Evolutionary conservation across 2,888 invertebrate genomes (phyloP).

Genomic region (Baccha elongata): DNA sequence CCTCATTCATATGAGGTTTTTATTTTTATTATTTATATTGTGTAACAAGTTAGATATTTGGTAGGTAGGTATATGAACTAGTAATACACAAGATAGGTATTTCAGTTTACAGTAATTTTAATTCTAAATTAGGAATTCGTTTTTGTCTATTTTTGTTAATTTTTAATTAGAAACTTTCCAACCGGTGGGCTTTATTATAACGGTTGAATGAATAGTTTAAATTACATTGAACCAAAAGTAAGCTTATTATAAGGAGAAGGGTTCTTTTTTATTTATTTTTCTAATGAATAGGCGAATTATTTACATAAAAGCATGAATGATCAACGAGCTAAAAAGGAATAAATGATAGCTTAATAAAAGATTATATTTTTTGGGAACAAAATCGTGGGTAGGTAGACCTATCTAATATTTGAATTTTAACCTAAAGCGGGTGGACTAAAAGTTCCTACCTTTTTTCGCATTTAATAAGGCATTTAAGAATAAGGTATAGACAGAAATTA

Average conservation of each 20-base stretch:
- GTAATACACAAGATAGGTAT: not conserved
- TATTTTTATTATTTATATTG: not conserved
- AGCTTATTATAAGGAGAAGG: constrained; percentile 3
- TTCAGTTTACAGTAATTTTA: not conserved
- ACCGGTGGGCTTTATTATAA: constrained; percentile 20
- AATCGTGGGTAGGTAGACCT: too few species aligned
- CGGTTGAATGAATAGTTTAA: constrained; percentile 2
- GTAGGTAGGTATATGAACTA: not conserved
- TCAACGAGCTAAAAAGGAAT: constrained; percentile 11
- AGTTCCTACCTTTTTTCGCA: too few species aligned
- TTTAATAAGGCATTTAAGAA: too few species aligned
- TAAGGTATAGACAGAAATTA: too few species aligned
- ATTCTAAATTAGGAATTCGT: not conserved
- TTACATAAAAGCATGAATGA: constrained; percentile 7
- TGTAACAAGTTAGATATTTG: not conserved
- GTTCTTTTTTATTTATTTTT: not conserved
- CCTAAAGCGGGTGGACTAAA: too few species aligned
- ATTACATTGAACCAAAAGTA: not conserved
- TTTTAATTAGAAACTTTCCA: not conserved
- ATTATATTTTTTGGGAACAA: too few species aligned
- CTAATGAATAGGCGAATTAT: constrained; percentile 2
- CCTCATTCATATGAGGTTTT: constrained; percentile 5
- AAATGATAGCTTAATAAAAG: too few species aligned
- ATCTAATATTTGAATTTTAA: too few species aligned
- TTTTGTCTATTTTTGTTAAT: not conserved